Percentiles rank a stretch among this genome's conserved stretches.
Evolutionary conservation across 92 coral and sea anemone species (phyloP).

Genomic region (Siderastrea siderea): DNA sequence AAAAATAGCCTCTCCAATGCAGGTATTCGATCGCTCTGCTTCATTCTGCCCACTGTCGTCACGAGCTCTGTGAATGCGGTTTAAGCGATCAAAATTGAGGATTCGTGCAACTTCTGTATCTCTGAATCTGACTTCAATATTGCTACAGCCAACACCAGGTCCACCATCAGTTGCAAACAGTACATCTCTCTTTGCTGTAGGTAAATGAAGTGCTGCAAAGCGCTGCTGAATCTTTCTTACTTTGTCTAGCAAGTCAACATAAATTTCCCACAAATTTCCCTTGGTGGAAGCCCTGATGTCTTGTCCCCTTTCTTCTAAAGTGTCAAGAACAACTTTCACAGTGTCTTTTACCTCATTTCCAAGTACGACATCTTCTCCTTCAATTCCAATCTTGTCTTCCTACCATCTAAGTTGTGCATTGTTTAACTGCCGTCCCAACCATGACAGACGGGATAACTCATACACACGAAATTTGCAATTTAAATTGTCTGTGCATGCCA

Average conservation of each 20-base stretch:
- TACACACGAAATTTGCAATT: constrained; percentile 36
- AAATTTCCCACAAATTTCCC: constrained; percentile 50
- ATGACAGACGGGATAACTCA: constrained; percentile 38
- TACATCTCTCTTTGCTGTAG: constrained; percentile 37
- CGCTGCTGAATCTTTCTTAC: constrained; percentile 41
- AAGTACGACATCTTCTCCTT: constrained; percentile 35
- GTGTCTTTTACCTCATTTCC: constrained; percentile 63
- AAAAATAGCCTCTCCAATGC: no score
- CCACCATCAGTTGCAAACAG: constrained; percentile 68
- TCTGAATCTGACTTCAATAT: constrained; percentile 33
- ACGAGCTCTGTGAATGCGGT: background rate
- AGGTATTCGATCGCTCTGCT: background rate
- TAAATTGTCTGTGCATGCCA: constrained; percentile 18
- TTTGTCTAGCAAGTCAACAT: constrained; percentile 38
- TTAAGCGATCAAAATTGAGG: constrained; percentile 54
- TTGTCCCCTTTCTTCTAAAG: constrained; percentile 33
- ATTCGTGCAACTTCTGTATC: constrained; percentile 71
- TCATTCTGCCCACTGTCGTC: constrained; percentile 56
- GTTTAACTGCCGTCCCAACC: constrained; percentile 23
- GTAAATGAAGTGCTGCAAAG: constrained; percentile 30
- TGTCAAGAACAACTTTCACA: constrained; percentile 22
- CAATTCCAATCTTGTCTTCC: constrained; percentile 44
- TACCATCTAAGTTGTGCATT: constrained; percentile 63
- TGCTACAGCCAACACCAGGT: constrained; percentile 66
- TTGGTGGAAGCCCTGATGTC: constrained; percentile 32